Evolutionary conservation across 2,797 vertebrate genomes (phyloP), one percentile per base, ranked within the genome.

Genomic region (Cebuella pygmaea): DNA sequence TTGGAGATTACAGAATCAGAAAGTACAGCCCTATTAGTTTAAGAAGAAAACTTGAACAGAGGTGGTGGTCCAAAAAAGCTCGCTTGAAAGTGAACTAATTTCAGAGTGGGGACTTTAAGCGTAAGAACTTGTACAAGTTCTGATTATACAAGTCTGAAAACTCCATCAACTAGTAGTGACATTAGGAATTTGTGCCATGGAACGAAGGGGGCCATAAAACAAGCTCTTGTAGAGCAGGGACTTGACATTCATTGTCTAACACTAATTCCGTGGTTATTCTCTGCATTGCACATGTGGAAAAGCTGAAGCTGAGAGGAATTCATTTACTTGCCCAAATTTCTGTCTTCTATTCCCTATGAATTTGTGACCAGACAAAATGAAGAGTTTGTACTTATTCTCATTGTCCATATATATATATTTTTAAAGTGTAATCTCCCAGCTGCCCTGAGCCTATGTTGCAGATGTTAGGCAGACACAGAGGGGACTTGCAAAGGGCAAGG

Each of bases 361-460:
- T 57, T 26, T 76, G 11, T 79, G 48, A 44, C 50, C 36, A 55
- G 33, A 2, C 70, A 13, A 87, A 78, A 92, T 57, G 70, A 89
- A 72, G 70, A 92, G 13, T 87, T 75, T 84, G 30, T 55, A 72
- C 89, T n/a, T 74, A 83, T 96, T 76, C 67, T 85, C 26, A 82
- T 10, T 44, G 27, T 39, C 55, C 83, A 4, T n/a, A 57, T 20
- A 46, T 46, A 46, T 11, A 46, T 46, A 46, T 46, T 8, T 52
- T 52, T 20, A 0, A 55, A 55, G 20, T 76, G 27, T 75, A 74
- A 87, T 78, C 76, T n/a, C 17, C 44, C 74, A 52, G 55, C 67
- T 79, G 67, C 82, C 82, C n/a, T 72, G 59, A 78, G 55, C 46
- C 57, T 67, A 4, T n/a, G 22, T 52, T 88, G 78, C 78, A 39